These are phyloP conservation scores for Anarrhichthys ocellatus DNA, from an alignment of 2,113 vertebrate species.

Conservation along the genomic window DNA sequence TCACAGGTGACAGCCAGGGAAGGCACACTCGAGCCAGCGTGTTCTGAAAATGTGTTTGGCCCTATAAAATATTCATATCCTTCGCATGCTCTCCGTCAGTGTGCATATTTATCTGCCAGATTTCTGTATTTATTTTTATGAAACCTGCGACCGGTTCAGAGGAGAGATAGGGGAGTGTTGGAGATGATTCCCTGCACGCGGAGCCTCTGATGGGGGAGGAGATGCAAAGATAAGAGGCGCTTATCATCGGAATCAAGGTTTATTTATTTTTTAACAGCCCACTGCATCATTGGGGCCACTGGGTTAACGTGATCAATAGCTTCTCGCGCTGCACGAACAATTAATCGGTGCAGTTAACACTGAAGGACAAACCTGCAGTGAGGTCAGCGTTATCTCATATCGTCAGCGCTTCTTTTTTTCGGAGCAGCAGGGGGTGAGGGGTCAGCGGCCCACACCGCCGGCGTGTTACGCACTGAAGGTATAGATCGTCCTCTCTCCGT, in stretches of 20 bases:
- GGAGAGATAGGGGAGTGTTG: conserved; percentile 22
- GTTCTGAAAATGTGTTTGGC: conserved; percentile 72
- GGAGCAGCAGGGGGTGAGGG: conserved; percentile 42
- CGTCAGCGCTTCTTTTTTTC: conserved; percentile 55
- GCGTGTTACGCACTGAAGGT: conserved; percentile 23
- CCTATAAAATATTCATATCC: conserved; percentile 80
- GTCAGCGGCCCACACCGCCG: conserved; percentile 19
- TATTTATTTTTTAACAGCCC: conserved; percentile 75
- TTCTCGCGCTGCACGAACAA: conserved; percentile 53
- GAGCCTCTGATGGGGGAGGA: conserved; percentile 22
- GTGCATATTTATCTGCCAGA: conserved; percentile 60
- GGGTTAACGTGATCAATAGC: conserved; percentile 75
- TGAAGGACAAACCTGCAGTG: conserved; percentile 77
- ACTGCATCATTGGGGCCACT: conserved; percentile 57
- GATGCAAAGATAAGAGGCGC: conserved; percentile 53
- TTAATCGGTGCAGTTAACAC: conserved; percentile 75
- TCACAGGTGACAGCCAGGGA: conserved; percentile 60
- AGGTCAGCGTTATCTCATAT: conserved; percentile 78
- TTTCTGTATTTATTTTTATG: conserved; percentile 46
- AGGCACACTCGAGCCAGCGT: conserved; percentile 45
- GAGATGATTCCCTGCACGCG: conserved; percentile 34
- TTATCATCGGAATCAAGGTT: conserved; percentile 62
- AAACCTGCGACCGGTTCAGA: conserved; percentile 37
- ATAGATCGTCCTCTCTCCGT: conserved; percentile 20
- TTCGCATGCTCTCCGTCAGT: conserved; percentile 43